Conservation (phyloP, 2,888 invertebrate genomes). For the Zhengitettix transpicula region DNA sequence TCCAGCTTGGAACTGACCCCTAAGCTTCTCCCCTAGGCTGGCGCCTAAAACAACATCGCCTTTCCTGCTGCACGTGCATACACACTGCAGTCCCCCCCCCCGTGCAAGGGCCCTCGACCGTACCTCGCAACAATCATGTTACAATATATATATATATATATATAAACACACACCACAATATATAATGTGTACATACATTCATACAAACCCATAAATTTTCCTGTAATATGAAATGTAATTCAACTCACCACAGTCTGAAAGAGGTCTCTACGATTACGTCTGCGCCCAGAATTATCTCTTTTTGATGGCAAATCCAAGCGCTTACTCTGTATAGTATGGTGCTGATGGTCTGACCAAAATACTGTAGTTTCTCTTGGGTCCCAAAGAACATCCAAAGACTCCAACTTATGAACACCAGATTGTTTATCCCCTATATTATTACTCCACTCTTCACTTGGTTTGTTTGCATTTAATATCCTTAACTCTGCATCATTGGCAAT, state of each 20-base stretch:
- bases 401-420: slow-evolving; percentile 31
- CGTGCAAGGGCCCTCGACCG: too few relatives aligned
- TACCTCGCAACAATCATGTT: too few relatives aligned
- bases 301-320: neutral
- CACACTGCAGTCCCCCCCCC: too few relatives aligned
- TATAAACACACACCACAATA: too few relatives aligned
- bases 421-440: slow-evolving; percentile 21
- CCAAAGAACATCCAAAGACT: slow-evolving; percentile 34
- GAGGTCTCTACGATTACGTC: slow-evolving; percentile 2
- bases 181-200: too few relatives aligned
- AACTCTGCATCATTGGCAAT: slow-evolving; percentile 45
- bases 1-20: too few relatives aligned
- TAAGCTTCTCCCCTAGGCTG: too few relatives aligned
- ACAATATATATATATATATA: too few relatives aligned
- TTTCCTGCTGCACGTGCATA: too few relatives aligned
- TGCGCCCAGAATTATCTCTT: neutral
- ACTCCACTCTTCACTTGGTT: slow-evolving; percentile 29
- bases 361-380: slow-evolving; percentile 21
- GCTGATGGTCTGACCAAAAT: slow-evolving; percentile 31
- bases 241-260: slow-evolving; percentile 1
- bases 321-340: slow-evolving; percentile 27
- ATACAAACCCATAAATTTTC: too few relatives aligned
- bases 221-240: too few relatives aligned
- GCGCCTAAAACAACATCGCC: too few relatives aligned
- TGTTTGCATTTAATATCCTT: slow-evolving; percentile 44